Evolutionary conservation across 2,888 invertebrate genomes (phyloP).

Genomic region (Nephrotoma guestfalica): DNA sequence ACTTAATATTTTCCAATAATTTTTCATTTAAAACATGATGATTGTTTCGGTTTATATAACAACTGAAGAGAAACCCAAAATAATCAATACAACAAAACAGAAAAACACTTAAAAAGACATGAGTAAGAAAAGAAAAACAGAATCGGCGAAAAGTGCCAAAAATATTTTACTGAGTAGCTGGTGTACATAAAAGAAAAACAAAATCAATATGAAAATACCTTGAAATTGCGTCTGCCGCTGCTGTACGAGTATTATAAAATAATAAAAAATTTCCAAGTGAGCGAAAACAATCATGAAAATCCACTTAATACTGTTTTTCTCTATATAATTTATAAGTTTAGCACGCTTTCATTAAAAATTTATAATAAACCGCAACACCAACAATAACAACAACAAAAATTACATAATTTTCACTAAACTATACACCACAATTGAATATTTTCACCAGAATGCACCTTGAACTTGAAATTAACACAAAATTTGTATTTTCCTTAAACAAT

Average conservation of each 20-base stretch:
- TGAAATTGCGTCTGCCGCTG: not conserved
- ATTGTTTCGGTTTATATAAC: not conserved
- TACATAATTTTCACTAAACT: not conserved
- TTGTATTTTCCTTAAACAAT: not conserved
- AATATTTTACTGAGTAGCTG: not conserved
- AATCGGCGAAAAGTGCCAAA: not conserved
- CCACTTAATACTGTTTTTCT: not conserved
- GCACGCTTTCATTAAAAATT: not conserved
- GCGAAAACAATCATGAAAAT: not conserved
- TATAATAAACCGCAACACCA: not conserved
- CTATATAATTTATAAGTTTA: not conserved
- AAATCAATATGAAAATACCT: not conserved
- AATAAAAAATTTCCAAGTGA: not conserved
- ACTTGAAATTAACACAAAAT: not conserved
- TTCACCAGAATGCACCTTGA: not conserved
- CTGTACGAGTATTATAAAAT: not conserved
- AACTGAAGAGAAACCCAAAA: not conserved
- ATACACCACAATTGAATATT: not conserved
- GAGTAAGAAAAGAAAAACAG: not conserved
- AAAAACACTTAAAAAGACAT: not conserved
- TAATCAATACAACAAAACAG: not conserved
- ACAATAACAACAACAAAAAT: not conserved
- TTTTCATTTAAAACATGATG: not conserved
- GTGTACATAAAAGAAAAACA: not conserved
- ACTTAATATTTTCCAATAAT: not conserved